A percentile compares a stretch with the other conserved stretches of the same genome.
Evolutionary conservation across 2,797 vertebrate genomes (phyloP).

Genomic region (Lepus townsendii): DNA sequence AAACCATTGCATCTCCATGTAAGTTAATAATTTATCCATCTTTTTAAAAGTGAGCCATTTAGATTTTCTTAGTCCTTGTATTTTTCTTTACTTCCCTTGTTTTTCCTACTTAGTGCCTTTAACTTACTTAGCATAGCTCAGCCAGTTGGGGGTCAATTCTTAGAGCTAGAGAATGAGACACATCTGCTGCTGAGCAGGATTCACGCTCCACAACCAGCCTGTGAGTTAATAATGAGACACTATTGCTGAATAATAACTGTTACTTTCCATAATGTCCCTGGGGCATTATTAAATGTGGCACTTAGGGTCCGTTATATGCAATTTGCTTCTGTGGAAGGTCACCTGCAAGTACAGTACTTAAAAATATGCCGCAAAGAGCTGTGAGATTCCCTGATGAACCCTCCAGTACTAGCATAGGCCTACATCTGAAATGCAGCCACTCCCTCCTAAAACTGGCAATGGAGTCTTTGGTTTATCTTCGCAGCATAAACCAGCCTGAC

Average conservation of each 20-base stretch:
- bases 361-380: constrained; percentile 58
- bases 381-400: not conserved
- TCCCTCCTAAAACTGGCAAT: not conserved
- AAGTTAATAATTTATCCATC: not conserved
- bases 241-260: constrained; percentile 65
- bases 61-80: constrained; percentile 16
- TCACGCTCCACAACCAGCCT: constrained; percentile 48
- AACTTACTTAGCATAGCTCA: not conserved
- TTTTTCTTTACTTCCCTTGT: not conserved
- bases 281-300: constrained; percentile 72
- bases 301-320: constrained; percentile 57
- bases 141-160: not conserved
- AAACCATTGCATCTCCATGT: not conserved
- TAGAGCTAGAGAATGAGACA: constrained; percentile 37
- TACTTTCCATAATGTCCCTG: constrained; percentile 72
- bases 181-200: constrained; percentile 35
- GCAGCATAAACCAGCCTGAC: not conserved
- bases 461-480: not conserved
- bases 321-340: constrained; percentile 76
- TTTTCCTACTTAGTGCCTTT: not conserved
- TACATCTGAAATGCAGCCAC: not conserved
- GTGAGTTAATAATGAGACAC: constrained; percentile 73
- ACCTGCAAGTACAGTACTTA: constrained; percentile 65
- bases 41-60: not conserved
- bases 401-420: not conserved